Percentiles rank a stretch among this genome's conserved stretches.
phyloP scores from a whole-genome alignment of 2,113 vertebrate species.

The Echinops telfairi region DNA sequence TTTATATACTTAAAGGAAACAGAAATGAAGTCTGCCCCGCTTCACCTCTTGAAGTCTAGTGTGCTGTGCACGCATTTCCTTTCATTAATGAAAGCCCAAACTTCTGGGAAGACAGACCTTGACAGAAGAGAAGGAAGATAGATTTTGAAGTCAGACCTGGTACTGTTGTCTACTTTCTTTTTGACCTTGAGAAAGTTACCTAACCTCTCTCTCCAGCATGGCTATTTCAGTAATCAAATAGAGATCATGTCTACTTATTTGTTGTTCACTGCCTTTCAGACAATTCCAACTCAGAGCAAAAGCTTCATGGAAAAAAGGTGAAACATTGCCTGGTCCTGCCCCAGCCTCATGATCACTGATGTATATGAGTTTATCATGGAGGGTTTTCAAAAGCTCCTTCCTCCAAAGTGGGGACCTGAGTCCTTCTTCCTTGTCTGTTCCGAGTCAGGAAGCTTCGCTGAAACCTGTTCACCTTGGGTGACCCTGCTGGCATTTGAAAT shows the following conservation, averaged over 20 bases:
- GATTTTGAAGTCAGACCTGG: neutral
- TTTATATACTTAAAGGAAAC: constrained; percentile 58
- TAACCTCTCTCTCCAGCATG: neutral
- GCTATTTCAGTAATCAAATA: neutral
- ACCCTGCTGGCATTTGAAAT: too few species aligned
- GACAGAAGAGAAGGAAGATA: neutral
- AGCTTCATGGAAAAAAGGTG: neutral
- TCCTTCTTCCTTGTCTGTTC: too few species aligned
- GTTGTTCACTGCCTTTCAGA: neutral
- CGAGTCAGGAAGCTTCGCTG: too few species aligned
- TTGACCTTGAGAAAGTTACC: neutral
- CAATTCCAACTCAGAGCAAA: neutral
- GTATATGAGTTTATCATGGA: neutral
- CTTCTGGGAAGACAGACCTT: neutral
- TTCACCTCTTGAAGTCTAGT: neutral
- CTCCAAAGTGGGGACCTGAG: too few species aligned
- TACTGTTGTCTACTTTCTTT: neutral
- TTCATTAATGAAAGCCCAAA: constrained; percentile 22
- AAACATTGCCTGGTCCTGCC: neutral
- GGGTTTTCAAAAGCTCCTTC: too few species aligned
- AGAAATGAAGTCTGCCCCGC: constrained; percentile 25
- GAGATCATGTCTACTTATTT: neutral
- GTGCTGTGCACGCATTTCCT: neutral
- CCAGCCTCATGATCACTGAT: neutral
- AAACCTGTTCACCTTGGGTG: too few species aligned